Percentiles rank a stretch among this genome's conserved stretches.
Conservation (phyloP, 2,888 invertebrate genomes). For the Notocelia uddmanniana region DNA sequence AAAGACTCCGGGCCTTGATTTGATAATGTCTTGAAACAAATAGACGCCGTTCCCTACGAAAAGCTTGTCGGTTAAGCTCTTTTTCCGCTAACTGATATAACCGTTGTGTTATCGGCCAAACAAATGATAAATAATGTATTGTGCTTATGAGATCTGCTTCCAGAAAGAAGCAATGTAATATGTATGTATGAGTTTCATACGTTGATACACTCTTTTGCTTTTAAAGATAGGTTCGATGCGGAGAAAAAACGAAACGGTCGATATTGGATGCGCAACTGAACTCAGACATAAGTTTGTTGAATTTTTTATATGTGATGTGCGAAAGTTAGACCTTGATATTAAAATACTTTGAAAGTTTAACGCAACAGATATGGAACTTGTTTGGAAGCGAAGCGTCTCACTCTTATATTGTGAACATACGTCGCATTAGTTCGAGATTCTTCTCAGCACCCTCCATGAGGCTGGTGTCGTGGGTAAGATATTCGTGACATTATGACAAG, state of each 20-base stretch:
- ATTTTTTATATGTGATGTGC: not conserved
- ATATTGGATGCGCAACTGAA: constrained; percentile 12
- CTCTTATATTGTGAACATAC: not conserved
- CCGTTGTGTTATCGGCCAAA: constrained; percentile 31
- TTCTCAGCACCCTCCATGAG: too few species aligned
- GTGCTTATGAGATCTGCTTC: constrained; percentile 27
- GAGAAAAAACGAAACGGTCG: constrained; percentile 19
- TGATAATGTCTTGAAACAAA: not conserved
- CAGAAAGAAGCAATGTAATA: not conserved
- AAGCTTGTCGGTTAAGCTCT: constrained; percentile 1
- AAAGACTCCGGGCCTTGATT: constrained; percentile 33
- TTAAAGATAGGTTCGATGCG: constrained; percentile 6
- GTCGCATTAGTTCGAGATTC: too few species aligned
- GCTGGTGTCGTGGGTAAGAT: too few species aligned
- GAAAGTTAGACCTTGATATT: not conserved
- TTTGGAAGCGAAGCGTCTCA: not conserved
- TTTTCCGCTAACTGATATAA: not conserved
- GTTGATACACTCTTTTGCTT: not conserved
- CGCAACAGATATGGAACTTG: too few species aligned
- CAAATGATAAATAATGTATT: constrained; percentile 45
- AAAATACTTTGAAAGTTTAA: too few species aligned
- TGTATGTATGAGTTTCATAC: constrained; percentile 3
- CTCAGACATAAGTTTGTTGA: not conserved
- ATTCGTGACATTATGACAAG: too few species aligned
- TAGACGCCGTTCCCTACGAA: not conserved